These are phyloP conservation scores for Scaptodrosophila latifasciaeformis DNA, from an alignment of 2,888 invertebrate genomes.

Conservation along the genomic window DNA sequence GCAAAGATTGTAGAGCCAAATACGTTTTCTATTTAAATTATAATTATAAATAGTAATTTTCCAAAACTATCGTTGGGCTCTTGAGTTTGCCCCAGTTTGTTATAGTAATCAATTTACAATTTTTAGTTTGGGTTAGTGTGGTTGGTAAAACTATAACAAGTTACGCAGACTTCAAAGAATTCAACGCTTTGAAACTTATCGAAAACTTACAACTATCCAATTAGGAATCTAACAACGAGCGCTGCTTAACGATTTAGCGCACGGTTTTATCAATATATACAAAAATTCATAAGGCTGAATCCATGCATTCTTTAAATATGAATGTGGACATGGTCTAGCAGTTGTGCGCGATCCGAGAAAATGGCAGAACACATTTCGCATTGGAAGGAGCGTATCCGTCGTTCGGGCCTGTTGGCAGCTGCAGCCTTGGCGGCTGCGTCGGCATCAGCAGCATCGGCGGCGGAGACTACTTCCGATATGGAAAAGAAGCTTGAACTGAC, in stretches of 20 bases:
- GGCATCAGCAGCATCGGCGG: constrained; percentile 53
- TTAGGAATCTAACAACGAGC: not conserved
- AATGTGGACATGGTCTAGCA: constrained; percentile 86
- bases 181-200: not conserved
- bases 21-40: constrained; percentile 19
- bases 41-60: not conserved
- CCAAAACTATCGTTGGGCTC: not conserved
- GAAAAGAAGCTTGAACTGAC: constrained; percentile 56
- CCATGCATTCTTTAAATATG: too few species aligned
- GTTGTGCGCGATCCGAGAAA: constrained; percentile 83
- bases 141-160: not conserved
- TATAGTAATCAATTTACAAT: not conserved
- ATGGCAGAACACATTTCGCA: constrained; percentile 89
- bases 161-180: not conserved
- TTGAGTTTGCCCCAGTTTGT: not conserved
- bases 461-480: constrained; percentile 59
- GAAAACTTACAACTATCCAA: not conserved
- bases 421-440: constrained; percentile 52
- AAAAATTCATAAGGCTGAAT: too few species aligned
- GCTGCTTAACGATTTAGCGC: not conserved
- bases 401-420: constrained; percentile 45
- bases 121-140: not conserved
- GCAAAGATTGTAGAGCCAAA: constrained; percentile 65
- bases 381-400: constrained; percentile 78
- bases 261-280: too few species aligned